These are phyloP conservation scores for Turritopsis dohrnii DNA, from an alignment of 30 jellyfish, hydroid and myxozoan genomes.

Conservation along the genomic window DNA sequence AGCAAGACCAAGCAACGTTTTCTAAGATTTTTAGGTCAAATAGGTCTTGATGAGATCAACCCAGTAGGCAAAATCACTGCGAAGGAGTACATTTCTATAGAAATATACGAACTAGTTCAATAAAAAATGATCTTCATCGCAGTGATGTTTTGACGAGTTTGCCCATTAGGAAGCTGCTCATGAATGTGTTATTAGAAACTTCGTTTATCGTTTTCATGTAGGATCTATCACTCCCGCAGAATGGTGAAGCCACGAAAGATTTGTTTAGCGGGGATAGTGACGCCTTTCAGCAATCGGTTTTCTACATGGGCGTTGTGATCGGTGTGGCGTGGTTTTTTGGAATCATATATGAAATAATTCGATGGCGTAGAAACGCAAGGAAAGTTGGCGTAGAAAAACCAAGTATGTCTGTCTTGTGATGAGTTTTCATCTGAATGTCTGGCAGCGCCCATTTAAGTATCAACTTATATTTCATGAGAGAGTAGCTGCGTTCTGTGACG, in stretches of 20 bases:
- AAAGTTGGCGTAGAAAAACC: neutral
- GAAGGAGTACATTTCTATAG: neutral
- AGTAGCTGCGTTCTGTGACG: too few relatives aligned
- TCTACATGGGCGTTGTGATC: slow-evolving; percentile 7
- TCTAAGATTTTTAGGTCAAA: too few relatives aligned
- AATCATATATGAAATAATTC: neutral
- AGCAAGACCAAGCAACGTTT: too few relatives aligned
- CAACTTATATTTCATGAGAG: neutral
- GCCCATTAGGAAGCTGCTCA: neutral
- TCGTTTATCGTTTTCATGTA: neutral
- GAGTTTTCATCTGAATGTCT: neutral
- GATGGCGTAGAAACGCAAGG: neutral
- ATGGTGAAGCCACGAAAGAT: slow-evolving; percentile 1
- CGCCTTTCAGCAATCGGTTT: neutral
- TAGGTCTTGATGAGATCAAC: too few relatives aligned
- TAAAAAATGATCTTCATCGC: neutral
- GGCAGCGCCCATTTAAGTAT: neutral
- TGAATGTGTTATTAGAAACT: too few relatives aligned
- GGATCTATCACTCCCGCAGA: neutral
- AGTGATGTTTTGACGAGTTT: neutral
- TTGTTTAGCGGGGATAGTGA: neutral
- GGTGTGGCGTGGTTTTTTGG: neutral
- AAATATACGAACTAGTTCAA: neutral
- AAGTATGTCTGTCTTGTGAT: neutral
- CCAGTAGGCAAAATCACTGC: neutral